phyloP scores from a whole-genome alignment of 2,888 invertebrate species.

The Craniophora ligustri region DNA sequence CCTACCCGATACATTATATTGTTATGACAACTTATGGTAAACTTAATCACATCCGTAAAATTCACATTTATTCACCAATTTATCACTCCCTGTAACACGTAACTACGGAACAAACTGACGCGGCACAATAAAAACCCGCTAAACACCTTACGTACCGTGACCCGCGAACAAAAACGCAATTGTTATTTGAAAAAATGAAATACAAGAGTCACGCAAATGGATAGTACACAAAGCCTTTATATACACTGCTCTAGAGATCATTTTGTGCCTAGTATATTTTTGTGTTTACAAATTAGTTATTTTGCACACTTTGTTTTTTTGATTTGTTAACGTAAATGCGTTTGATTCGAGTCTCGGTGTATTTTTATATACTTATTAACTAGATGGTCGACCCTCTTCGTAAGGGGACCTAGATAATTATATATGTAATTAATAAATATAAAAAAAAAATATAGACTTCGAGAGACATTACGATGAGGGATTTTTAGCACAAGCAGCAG shows the following conservation, averaged over 20 bases:
- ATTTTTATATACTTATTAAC: too few relatives aligned
- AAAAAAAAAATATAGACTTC: too few relatives aligned
- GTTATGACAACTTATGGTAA: conserved; percentile 9
- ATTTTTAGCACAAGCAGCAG: too few relatives aligned
- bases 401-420: too few relatives aligned
- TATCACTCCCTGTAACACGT: conserved; percentile 7
- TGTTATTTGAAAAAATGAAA: conserved; percentile 47
- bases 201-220: conserved; percentile 66
- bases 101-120: conserved; percentile 21
- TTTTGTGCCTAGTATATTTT: conserved; percentile 22
- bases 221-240: conserved; percentile 65
- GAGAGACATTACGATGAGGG: too few relatives aligned
- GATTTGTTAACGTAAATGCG: too few relatives aligned
- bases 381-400: too few relatives aligned
- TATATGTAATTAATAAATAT: too few relatives aligned
- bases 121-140: conserved; percentile 5
- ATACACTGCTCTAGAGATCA: conserved; percentile 22
- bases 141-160: conserved; percentile 24
- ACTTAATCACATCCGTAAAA: conserved; percentile 4
- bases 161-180: conserved; percentile 26
- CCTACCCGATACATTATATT: conserved; percentile 33
- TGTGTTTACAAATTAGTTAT: conserved; percentile 29
- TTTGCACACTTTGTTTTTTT: conserved; percentile 6
- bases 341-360: too few relatives aligned
- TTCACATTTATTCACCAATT: not conserved